A percentile compares a stretch with the other conserved stretches of the same genome.
Conservation (phyloP, 2,888 invertebrate genomes). For the Amphipyra tragopoginis region DNA sequence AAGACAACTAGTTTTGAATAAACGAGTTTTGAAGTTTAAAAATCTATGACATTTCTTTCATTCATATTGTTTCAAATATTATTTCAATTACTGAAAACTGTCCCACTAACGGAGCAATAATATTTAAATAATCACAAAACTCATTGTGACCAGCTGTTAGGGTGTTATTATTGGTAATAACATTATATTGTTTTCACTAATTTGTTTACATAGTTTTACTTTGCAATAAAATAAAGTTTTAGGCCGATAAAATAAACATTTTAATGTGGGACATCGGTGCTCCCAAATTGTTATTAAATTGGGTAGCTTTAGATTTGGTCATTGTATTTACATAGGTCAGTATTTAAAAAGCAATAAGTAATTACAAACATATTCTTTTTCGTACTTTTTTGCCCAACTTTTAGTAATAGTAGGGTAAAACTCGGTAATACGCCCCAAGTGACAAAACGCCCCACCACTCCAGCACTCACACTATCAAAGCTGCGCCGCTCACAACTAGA, state of each 20-base stretch:
- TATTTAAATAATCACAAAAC: conserved; percentile 10
- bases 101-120: background rate
- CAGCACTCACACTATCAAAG: no score
- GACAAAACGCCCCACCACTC: no score
- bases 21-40: no score
- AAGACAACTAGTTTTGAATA: no score
- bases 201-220: conserved; percentile 21
- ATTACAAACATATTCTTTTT: no score
- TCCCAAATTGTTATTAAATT: conserved; percentile 7
- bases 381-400: no score
- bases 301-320: background rate
- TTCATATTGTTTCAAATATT: background rate
- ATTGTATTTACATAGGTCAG: background rate
- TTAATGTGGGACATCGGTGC: conserved; percentile 21
- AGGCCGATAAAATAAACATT: conserved; percentile 12
- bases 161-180: conserved; percentile 13
- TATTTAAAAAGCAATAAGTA: background rate
- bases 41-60: background rate
- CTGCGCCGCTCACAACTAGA: no score
- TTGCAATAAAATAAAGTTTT: conserved; percentile 11
- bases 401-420: no score
- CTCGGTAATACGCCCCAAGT: no score
- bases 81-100: conserved; percentile 2
- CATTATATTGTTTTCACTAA: conserved; percentile 11
- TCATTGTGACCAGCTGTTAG: conserved; percentile 17